Evolutionary conservation across 1,140 invertebrate species (phyloP), one percentile per base, ranked within the genome.

Genomic region (Pomacea maculata): DNA sequence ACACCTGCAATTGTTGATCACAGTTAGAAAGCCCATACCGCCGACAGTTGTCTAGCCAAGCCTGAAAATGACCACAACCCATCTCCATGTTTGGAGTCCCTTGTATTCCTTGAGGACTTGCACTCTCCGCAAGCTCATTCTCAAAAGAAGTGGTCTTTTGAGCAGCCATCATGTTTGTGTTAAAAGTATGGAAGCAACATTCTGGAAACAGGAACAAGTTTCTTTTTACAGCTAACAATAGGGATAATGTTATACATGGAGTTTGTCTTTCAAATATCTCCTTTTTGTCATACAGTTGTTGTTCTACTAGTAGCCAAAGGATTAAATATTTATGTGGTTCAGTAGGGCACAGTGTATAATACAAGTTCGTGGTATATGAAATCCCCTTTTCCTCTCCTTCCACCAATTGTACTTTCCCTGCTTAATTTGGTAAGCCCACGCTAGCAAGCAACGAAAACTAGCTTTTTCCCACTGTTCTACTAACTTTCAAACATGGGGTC

Each of bases 21-120:
- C 89, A 90, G 75, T 87, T 86, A n/a, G 80, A 79, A 0, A 89
- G 61, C 14, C 86, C 87, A 78, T 88, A 89, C 19, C 86, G 76
- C 45, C 80, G 79, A 79, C 89, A 90, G 78, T 83, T 89, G 54
- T 89, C 84, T 75, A 87, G 83, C 89, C 89, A 90, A 0, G 88
- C 29, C 55, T 84, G 78, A 63, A 89, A 89, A 45, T 83, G 79
- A 1, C 80, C 86, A 77, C 87, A 88, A 71, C 86, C 83, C 25
- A 86, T 86, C 1, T 83, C 81, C 34, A 3, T 14, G 15, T 83
- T 80, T 72, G 54, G 8, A 19, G 21, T 14, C 6, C 87, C 87
- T 72, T 90, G 89, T 55, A 90, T 83, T 9, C 89, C 89, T 70
- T 90, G 89, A 1, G 88, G 87, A 29, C 83, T 80, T 7, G 83